Evolutionary conservation across 2,797 vertebrate genomes (phyloP), one percentile per base, ranked within the genome.

Genomic region (Champsocephalus gunnari): DNA sequence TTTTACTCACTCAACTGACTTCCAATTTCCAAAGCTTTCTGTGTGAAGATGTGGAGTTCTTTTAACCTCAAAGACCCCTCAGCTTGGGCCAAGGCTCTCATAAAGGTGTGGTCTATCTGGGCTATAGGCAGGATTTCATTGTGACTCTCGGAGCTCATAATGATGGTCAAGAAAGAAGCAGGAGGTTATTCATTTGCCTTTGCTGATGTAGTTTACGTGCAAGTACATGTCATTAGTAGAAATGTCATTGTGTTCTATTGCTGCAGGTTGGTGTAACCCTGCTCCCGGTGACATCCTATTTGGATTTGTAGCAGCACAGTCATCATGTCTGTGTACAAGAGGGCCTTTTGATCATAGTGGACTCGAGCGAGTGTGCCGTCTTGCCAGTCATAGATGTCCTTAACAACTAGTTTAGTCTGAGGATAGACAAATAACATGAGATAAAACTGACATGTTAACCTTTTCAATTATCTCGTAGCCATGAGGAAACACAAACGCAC

Each of bases 401-500:
- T 53, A 73, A 75, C 58, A 59, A 79, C 77, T 80, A 80, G 77
- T 83, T 77, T 68, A 69, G 69, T 83, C 80, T 64, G 65, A 65
- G 66, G 19, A 71, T 55, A 73, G 79, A 73, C 82, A 85, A 85
- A 90, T 86, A 86, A 89, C 74, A 75, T 76, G 81, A 77, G 86
- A 87, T 89, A 88, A 89, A 89, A 80, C 81, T 89, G 92, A 91
- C 89, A 89, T 79, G 74, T 90, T 92, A 92, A 91, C 90, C 92
- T 93, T 93, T 93, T 88, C 89, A 92, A 90, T 91, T 91, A 91
- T 91, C 81, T 87, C 50, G 16, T 84, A 83, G 81, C 88, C 81
- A 68, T 51, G 77, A 87, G 87, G 84, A 80, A 73, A 86, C 88
- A 83, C 73, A 76, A 38, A 77, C 3, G 63, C 48, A 77, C 59